Conservation (phyloP, 2,888 invertebrate genomes). For the Agonopterix alstromeriana region DNA sequence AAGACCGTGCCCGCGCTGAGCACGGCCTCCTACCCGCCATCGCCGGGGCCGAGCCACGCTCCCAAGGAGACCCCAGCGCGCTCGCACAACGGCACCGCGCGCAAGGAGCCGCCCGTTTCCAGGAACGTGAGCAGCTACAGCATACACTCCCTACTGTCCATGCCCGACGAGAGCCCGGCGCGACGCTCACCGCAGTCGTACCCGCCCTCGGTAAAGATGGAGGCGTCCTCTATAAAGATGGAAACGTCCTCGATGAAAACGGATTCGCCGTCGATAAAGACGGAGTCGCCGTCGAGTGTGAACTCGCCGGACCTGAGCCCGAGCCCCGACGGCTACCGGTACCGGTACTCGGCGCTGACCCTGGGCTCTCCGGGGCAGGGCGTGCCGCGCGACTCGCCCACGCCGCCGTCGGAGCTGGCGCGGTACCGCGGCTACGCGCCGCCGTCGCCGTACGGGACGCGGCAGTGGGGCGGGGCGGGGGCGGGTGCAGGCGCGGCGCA, state of each 20-base stretch:
- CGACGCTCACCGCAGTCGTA: constrained; percentile 54
- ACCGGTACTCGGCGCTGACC: constrained; percentile 48
- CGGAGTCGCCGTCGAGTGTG: constrained; percentile 57
- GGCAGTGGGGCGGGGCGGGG: constrained; percentile 36
- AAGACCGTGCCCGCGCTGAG: constrained; percentile 40
- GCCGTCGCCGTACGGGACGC: constrained; percentile 22
- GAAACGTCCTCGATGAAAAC: constrained; percentile 39
- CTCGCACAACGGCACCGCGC: constrained; percentile 39
- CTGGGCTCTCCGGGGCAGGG: constrained; percentile 48
- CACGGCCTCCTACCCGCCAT: constrained; percentile 44
- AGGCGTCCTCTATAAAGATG: no score
- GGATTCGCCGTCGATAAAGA: constrained; percentile 49
- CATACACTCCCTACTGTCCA: constrained; percentile 88
- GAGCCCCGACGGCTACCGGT: constrained; percentile 59
- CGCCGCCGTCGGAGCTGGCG: constrained; percentile 49
- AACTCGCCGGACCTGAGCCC: constrained; percentile 62
- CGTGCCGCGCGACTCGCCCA: constrained; percentile 47
- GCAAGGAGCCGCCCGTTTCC: constrained; percentile 40
- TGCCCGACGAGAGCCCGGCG: constrained; percentile 69
- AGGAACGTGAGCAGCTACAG: constrained; percentile 85
- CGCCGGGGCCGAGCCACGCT: constrained; percentile 35
- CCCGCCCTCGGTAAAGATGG: constrained; percentile 25
- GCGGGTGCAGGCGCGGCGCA: constrained; percentile 16
- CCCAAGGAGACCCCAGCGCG: constrained; percentile 27
- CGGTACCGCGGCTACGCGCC: constrained; percentile 42